phyloP scores from a whole-genome alignment of 2,113 vertebrate species.

The Galemys pyrenaicus region DNA sequence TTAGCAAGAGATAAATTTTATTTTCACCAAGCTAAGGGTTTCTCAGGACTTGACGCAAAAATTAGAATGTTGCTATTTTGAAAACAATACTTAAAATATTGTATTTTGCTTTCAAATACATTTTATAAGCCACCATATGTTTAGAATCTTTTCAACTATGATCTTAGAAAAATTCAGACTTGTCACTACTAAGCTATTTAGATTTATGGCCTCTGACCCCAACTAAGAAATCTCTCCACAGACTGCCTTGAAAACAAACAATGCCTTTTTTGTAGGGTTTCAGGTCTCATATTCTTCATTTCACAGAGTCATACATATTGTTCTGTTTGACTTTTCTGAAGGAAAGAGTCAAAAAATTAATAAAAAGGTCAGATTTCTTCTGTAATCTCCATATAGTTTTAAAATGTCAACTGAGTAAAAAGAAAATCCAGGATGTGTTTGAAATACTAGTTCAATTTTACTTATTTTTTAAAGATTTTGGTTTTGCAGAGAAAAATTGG shows the following conservation, averaged over 20 bases:
- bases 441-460: not conserved
- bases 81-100: not conserved
- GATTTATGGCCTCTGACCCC: not conserved
- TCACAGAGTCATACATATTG: not conserved
- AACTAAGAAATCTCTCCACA: not conserved
- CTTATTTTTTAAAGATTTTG: no score
- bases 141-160: not conserved
- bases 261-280: not conserved
- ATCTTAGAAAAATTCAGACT: not conserved
- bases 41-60: not conserved
- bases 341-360: not conserved
- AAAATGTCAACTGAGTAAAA: not conserved
- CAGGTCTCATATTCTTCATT: not conserved
- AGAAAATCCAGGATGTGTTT: not conserved
- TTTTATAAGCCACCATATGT: not conserved
- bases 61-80: not conserved
- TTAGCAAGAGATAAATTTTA: not conserved
- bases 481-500: no score
- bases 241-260: not conserved
- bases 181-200: not conserved
- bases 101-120: not conserved
- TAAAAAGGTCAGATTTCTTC: slow-evolving; percentile 10
- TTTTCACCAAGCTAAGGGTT: not conserved
- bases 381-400: not conserved
- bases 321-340: not conserved